phyloP scores from a whole-genome alignment of 2,888 invertebrate genomes.

The Leucophora obtusa region DNA sequence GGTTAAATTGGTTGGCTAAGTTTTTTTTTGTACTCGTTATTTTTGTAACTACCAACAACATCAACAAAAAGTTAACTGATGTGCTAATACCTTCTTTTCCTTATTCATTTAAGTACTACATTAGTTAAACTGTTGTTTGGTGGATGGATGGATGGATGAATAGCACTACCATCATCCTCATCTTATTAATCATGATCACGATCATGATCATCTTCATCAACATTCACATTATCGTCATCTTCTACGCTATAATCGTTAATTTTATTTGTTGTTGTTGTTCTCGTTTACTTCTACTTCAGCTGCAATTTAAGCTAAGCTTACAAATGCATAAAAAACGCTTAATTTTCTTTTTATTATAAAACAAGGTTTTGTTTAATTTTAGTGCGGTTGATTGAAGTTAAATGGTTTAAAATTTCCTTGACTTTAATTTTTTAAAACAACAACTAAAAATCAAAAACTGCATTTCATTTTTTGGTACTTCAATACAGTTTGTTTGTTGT shows the following conservation, averaged over 20 bases:
- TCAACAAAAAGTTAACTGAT: constrained; percentile 27
- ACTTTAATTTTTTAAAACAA: constrained; percentile 27
- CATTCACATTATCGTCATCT: constrained; percentile 48
- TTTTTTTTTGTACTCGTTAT: constrained; percentile 5
- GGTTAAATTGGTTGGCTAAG: constrained; percentile 56
- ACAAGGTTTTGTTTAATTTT: constrained; percentile 48
- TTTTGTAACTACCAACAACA: constrained; percentile 18
- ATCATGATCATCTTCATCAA: constrained; percentile 42
- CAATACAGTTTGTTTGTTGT: constrained; percentile 1
- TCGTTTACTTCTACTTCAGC: constrained; percentile 43
- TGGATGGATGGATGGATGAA: background rate
- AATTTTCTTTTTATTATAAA: constrained; percentile 35
- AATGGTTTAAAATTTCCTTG: constrained; percentile 59
- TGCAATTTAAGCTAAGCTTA: constrained; percentile 48
- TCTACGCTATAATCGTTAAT: constrained; percentile 42
- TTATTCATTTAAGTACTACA: constrained; percentile 25
- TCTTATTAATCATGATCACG: constrained; percentile 36
- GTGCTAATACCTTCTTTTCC: constrained; percentile 18
- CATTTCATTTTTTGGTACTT: constrained; percentile 30
- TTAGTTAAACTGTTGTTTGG: constrained; percentile 7
- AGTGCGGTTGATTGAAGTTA: constrained; percentile 53
- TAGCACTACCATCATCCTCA: background rate
- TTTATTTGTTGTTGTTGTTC: constrained; percentile 13
- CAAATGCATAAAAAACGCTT: constrained; percentile 14
- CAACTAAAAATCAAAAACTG: constrained; percentile 41